Evolutionary conservation across 2,797 vertebrate genomes (phyloP).

Genomic region (Microctenopoma stevenorrisi): DNA sequence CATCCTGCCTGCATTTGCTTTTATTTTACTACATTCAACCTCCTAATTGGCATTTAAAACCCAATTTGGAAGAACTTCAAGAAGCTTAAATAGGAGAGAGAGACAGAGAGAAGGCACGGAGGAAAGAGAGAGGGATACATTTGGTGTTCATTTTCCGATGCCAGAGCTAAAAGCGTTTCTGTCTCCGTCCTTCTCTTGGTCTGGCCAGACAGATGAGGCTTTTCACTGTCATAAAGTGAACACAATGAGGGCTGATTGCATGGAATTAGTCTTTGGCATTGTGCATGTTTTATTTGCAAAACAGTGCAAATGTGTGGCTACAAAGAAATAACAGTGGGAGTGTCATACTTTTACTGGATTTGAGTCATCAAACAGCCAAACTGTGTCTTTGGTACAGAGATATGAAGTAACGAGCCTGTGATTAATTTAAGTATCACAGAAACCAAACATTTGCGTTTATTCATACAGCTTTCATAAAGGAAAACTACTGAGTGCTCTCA

Average conservation of each 20-base stretch:
- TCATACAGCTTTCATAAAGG: constrained; percentile 25
- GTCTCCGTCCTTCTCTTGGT: constrained; percentile 60
- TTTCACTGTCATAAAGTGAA: constrained; percentile 73
- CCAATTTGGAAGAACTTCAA: constrained; percentile 99
- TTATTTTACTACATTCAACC: constrained; percentile 99
- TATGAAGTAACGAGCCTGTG: constrained; percentile 33
- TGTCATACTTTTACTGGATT: constrained; percentile 37
- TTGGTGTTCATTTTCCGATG: constrained; percentile 82
- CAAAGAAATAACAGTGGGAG: constrained; percentile 40
- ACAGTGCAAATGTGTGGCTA: constrained; percentile 40
- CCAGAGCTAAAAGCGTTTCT: constrained; percentile 73
- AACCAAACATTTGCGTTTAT: constrained; percentile 21
- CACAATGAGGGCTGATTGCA: constrained; percentile 64
- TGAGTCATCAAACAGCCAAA: constrained; percentile 51
- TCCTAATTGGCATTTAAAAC: constrained; percentile 99
- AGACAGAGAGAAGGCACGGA: constrained; percentile 71
- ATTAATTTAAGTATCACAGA: constrained; percentile 52
- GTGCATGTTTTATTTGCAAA: constrained; percentile 52
- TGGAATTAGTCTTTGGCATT: constrained; percentile 56
- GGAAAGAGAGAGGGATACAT: constrained; percentile 77
- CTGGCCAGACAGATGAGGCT: constrained; percentile 73
- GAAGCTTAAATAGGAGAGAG: constrained; percentile 89
- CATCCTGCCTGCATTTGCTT: constrained; percentile 98
- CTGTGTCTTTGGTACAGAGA: constrained; percentile 33
- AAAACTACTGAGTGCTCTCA: background rate